These are phyloP conservation scores for Sinocyclocheilus anshuiensis DNA, from an alignment of 2,113 vertebrate genomes.

Conservation along the genomic window DNA sequence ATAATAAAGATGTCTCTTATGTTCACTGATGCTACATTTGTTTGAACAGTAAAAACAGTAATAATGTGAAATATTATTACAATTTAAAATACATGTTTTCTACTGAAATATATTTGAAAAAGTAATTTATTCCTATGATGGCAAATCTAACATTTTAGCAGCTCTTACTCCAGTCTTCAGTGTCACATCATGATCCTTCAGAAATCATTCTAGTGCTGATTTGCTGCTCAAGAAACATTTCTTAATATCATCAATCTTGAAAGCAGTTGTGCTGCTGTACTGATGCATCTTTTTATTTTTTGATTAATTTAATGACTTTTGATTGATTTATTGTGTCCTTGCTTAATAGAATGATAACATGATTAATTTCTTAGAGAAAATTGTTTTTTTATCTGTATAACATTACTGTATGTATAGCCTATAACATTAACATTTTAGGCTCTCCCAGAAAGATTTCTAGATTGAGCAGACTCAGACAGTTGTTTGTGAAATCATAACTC, in stretches of 20 bases:
- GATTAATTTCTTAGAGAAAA: no score
- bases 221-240: background rate
- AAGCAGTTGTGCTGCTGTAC: background rate
- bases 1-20: background rate
- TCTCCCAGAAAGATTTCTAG: background rate
- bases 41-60: background rate
- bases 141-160: background rate
- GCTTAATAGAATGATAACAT: no score
- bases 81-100: background rate
- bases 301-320: no score
- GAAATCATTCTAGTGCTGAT: background rate
- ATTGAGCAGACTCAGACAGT: background rate
- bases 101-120: background rate
- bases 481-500: background rate
- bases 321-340: no score
- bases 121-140: background rate
- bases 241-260: background rate
- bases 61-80: background rate
- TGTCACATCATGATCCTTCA: background rate
- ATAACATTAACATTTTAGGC: background rate
- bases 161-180: background rate
- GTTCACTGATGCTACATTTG: background rate
- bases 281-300: background rate
- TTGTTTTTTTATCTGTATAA: no score
- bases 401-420: background rate